Base-by-base conservation (phyloP, 2,113 vertebrate genomes). In the Paraplagusia blochii region DNA sequence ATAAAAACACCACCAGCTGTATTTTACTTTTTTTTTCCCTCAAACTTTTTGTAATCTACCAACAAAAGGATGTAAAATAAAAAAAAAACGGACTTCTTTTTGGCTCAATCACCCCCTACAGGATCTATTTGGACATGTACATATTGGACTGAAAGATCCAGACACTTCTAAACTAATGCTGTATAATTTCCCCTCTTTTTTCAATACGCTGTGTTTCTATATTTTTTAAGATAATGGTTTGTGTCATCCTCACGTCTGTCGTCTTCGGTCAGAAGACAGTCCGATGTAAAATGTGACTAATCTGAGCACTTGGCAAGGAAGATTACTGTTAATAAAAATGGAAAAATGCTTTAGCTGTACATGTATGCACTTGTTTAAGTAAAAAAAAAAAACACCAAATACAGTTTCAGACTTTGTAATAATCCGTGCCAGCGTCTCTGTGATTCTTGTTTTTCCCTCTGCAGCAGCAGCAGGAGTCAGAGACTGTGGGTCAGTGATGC, bases 181-280 rank as follows among this genome's bases (percentile, higher is more conserved):
- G 94, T 96, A 94, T 93, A 91, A 92, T 93, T 93, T 13, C 36
- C 16, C 47, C 40, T 45, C 65, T 42, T 64, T 69, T 94, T 95
- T 94, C 89, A 94, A 91, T 93, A 95, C 93, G 86, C 94, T 95
- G 91, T 96, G 90, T 96, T 95, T 95, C 91, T 94, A 92, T 95
- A 85, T 92, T 93, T 73, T 94, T 60, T 91, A 94, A 91, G 91
- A 94, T 92, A 64, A 93, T 92, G 94, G 93, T 94, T 93, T 95
- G 93, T 95, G 91, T 92, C 89, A 85, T 88, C 84, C 87, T 89
- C 89, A 90, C 91, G 86, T 48, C 55, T 17, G 19, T 51, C 51
- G 45, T 34, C 55, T n/a, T 43, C 74, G 42, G 88, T 84, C 82
- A 90, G 93, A 90, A 94, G 90, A 91, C 92, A 88, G 90, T 92